These are phyloP conservation scores for Agrochola lota DNA, from an alignment of 2,888 invertebrate species.

Conservation along the genomic window DNA sequence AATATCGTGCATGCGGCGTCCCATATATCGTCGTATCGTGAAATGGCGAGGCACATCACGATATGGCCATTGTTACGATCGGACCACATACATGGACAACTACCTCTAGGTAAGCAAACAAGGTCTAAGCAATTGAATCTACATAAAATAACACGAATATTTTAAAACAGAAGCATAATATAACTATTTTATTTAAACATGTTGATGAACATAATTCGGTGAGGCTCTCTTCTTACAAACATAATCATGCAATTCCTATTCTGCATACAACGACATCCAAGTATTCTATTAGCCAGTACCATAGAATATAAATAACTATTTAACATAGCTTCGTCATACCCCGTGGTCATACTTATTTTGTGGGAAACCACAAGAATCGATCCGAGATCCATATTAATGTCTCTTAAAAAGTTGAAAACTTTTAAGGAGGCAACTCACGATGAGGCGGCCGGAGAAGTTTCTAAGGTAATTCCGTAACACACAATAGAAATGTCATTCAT, in stretches of 20 bases:
- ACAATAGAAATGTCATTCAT: too few relatives aligned
- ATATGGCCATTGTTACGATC: too few relatives aligned
- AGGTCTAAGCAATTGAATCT: background rate
- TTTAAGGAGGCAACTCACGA: background rate
- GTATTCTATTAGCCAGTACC: conserved; percentile 39
- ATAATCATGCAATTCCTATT: conserved; percentile 57
- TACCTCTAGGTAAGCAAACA: too few relatives aligned
- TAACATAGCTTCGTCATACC: conserved; percentile 28
- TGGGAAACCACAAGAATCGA: conserved; percentile 42
- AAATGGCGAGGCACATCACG: too few relatives aligned
- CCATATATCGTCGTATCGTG: background rate
- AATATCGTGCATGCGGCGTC: background rate
- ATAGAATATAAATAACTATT: conserved; percentile 55
- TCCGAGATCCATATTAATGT: conserved; percentile 35
- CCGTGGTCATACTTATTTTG: conserved; percentile 27
- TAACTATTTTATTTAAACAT: conserved; percentile 9
- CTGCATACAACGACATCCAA: conserved; percentile 26
- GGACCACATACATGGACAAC: background rate
- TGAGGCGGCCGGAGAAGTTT: too few relatives aligned
- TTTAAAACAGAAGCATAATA: background rate
- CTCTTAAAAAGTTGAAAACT: conserved; percentile 9
- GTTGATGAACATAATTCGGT: conserved; percentile 42
- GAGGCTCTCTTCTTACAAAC: conserved; percentile 7
- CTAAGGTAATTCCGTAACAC: too few relatives aligned
- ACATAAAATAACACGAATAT: background rate